Base-by-base conservation (phyloP, 2,888 invertebrate genomes). In the Odiellus spinosus region DNA sequence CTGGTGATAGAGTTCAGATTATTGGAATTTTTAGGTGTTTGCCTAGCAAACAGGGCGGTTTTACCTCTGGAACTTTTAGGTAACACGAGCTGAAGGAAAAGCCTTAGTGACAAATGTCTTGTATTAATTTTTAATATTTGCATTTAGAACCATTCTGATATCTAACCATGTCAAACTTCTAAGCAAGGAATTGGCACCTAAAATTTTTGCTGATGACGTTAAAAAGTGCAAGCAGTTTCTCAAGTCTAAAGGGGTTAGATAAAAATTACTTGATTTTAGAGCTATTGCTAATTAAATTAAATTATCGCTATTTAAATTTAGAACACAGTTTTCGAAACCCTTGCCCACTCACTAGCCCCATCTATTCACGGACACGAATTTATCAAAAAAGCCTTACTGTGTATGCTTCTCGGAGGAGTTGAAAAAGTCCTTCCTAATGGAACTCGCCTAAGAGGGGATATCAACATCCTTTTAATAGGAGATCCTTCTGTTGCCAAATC, bases 401-500 rank as follows among this genome's bases (percentile, higher is more conserved):
- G 95, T 62, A 73, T 95, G 60, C 66, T 98, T 47, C 71, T 98
- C 5, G 96, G 98, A 0, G 98, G 98, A 0, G 82, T 83, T 55
- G 98, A 99, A 69, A 98, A 95, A 68, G 71, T 85, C 35, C 67
- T 95, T 52, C 78, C 82, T 2, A 95, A 91, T 67, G 91, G 91
- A 44, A 88, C 90, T 0, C 74, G 93, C 48, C 72, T 95, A 1
- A 76, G 93, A 71, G 93, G 82, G 49, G 81, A 82, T 64, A 85
- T 93, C 54, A 95, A 95, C 67, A 71, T 93, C 35, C 73, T 95
- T 35, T 71, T 99, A 2, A 95, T 99, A 61, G 98, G 98, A 40
- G 98, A 98, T 71, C 98, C 98, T 0, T 95, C 93, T 45, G 96
- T 98, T 35, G 98, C 98, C 1, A 98, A 98, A 70, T 98, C 96